phyloP scores from a whole-genome alignment of 1,140 invertebrate species.

The Maconellicoccus hirsutus region DNA sequence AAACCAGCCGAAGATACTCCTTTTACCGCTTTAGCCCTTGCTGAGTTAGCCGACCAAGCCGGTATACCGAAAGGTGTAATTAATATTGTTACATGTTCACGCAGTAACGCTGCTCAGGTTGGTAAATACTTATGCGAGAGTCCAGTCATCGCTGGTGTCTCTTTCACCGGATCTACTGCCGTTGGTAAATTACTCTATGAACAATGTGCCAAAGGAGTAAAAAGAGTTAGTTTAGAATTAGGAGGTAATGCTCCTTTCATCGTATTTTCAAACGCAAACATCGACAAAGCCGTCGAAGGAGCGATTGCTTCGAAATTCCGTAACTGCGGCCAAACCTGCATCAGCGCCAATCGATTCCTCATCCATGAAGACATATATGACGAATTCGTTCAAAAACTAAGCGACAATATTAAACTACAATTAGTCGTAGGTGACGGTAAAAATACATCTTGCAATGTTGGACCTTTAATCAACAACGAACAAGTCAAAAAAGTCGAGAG shows the following conservation, averaged over 20 bases:
- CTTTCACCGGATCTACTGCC: constrained; percentile 84
- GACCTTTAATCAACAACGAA: constrained; percentile 81
- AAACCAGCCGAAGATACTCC: constrained; percentile 97
- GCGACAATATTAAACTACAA: constrained; percentile 31
- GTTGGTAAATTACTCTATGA: constrained; percentile 82
- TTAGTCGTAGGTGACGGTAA: constrained; percentile 27
- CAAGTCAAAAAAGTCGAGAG: constrained; percentile 68
- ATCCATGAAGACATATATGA: constrained; percentile 78
- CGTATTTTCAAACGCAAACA: constrained; percentile 84
- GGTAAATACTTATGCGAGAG: constrained; percentile 80
- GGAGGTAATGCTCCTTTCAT: constrained; percentile 99
- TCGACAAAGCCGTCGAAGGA: constrained; percentile 77
- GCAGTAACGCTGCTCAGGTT: constrained; percentile 60
- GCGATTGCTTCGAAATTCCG: constrained; percentile 89
- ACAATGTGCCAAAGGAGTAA: constrained; percentile 75
- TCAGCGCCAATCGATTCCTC: constrained; percentile 87
- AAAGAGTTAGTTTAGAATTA: constrained; percentile 80
- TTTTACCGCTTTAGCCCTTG: constrained; percentile 78
- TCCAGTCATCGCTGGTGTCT: constrained; percentile 73
- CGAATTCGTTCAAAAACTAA: constrained; percentile 65
- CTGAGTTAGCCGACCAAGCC: constrained; percentile 59
- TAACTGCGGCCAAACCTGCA: constrained; percentile 93
- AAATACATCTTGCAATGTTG: constrained; percentile 35
- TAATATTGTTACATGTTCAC: constrained; percentile 79
- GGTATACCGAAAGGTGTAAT: constrained; percentile 73